phyloP scores from a whole-genome alignment of 2,888 invertebrate species.

The Nephrotoma flavescens region DNA sequence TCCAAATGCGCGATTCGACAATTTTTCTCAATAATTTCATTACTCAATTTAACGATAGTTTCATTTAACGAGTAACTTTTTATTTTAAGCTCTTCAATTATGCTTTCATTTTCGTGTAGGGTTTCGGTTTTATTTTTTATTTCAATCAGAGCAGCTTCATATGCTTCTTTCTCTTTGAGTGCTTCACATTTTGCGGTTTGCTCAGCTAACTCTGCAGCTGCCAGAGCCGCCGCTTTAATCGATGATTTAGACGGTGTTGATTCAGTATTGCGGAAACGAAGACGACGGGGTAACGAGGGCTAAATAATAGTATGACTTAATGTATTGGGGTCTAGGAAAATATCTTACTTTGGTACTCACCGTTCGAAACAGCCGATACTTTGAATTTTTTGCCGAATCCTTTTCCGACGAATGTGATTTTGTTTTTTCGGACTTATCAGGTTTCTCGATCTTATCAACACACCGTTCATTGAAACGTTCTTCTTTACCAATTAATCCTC shows the following conservation, averaged over 20 bases:
- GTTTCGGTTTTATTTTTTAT: constrained; percentile 37
- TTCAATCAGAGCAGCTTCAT: constrained; percentile 29
- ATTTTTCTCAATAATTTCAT: constrained; percentile 22
- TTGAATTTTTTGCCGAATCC: constrained; percentile 13
- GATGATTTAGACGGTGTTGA: constrained; percentile 9
- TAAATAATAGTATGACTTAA: constrained; percentile 19
- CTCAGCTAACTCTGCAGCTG: constrained; percentile 19
- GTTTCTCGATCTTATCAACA: neutral
- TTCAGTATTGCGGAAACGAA: constrained; percentile 22
- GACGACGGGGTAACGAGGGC: constrained; percentile 30
- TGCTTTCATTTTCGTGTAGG: constrained; percentile 34
- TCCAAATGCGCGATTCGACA: constrained; percentile 4
- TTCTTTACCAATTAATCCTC: neutral
- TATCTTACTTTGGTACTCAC: constrained; percentile 8
- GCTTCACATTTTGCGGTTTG: constrained; percentile 28
- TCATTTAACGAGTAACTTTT: constrained; percentile 30
- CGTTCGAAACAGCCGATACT: constrained; percentile 14
- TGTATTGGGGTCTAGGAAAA: neutral
- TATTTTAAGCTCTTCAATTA: constrained; percentile 36
- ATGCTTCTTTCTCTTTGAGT: constrained; percentile 35
- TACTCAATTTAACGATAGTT: constrained; percentile 21
- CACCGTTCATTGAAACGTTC: neutral
- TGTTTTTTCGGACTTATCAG: neutral
- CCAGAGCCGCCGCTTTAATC: constrained; percentile 11
- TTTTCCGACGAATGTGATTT: constrained; percentile 10